Base-by-base conservation (phyloP, 92 coral and sea anemone genomes). In the Heteractis magnifica region DNA sequence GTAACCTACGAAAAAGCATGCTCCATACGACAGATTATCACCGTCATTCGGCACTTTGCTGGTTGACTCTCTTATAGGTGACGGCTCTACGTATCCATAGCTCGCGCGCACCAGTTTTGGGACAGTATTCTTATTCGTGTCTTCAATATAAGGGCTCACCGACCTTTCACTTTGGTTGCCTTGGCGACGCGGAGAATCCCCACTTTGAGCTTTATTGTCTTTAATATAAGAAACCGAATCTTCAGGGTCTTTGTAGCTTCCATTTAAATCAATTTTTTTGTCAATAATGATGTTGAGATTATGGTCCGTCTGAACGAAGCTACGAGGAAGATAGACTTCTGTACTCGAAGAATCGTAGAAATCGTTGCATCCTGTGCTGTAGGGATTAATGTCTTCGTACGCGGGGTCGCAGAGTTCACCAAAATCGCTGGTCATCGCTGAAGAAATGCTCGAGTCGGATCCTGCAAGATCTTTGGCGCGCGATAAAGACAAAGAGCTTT, bases 1-100 rank as follows among this genome's bases (percentile, higher is more conserved):
- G 20, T 78, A 78, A 21, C 78, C 88, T 7, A 85, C 83, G 53
- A 85, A 77, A 50, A 85, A 85, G 50, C 83, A 85, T 71, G 58
- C 52, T 7, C 88, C 88, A 71, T 85, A 85, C 12, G 77, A 59
- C 3, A 16, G 65, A 9, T 78, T 70, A 4, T 68, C 72, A 5
- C 51, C 65, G 26, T 68, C 84, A 21, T 71, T 52, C 3, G 75
- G 19, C 18, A 49, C 75, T 26, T 44, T 65, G n/a, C 73, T 81
- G 68, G 75, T 52, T 6, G 77, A 56, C 51, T 81, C 77, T 23
- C 23, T 48, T 19, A 20, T 26, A 26, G 49, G 49, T 6, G 73
- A 10, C 4, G 14, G 48, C 8, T 10, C 19, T 2, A 81, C 51
- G 50, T 81, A 81, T 26, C 77, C 77, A 16, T 58, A 68, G 51